These are phyloP conservation scores for Margarornis squamiger DNA, from an alignment of 2,797 vertebrate species.

Conservation along the genomic window DNA sequence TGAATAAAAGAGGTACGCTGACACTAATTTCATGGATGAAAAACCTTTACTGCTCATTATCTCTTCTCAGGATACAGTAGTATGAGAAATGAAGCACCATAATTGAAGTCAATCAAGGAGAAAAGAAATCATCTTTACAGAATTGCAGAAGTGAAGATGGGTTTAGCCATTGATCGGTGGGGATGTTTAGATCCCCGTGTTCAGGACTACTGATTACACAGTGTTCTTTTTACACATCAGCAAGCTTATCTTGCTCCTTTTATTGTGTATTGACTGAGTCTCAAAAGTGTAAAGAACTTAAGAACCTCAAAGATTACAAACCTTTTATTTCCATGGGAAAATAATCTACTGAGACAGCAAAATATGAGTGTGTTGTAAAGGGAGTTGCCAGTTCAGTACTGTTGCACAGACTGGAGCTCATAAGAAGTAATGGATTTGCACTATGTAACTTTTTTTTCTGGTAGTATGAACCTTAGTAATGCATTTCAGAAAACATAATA, in stretches of 20 bases:
- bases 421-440: not conserved
- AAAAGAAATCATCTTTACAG: slow-evolving; percentile 26
- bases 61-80: slow-evolving; percentile 47
- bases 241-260: not conserved
- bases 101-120: slow-evolving; percentile 67
- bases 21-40: slow-evolving; percentile 63
- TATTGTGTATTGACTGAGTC: not conserved
- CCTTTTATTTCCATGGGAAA: not conserved
- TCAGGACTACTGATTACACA: not conserved
- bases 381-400: not conserved
- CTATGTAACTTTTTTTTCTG: not conserved
- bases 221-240: not conserved
- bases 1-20: slow-evolving; percentile 27
- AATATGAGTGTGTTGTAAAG: not conserved
- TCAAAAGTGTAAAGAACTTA: not conserved
- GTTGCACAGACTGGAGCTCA: not conserved
- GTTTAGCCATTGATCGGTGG: not conserved
- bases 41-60: slow-evolving; percentile 55
- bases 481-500: not conserved
- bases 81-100: slow-evolving; percentile 29
- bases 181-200: not conserved
- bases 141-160: not conserved
- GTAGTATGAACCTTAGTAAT: not conserved
- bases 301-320: not conserved
- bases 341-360: not conserved